Conservation (phyloP, 2,888 invertebrate species). For the Galeopsomyia nigrocyanea region DNA sequence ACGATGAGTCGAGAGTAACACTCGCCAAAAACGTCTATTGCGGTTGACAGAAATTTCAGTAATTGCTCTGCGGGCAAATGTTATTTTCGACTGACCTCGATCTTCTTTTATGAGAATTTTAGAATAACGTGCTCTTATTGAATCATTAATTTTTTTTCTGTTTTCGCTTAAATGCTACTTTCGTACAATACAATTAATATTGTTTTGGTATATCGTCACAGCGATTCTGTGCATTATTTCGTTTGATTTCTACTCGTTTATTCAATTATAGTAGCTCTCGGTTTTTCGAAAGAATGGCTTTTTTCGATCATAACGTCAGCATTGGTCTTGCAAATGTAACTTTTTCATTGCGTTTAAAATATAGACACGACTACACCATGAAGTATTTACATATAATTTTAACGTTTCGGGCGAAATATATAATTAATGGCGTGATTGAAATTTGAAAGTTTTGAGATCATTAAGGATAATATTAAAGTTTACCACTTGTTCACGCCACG, state of each 20-base stretch:
- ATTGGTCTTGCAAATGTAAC: conserved; percentile 30
- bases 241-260: conserved; percentile 61
- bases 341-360: conserved; percentile 36
- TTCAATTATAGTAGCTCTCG: conserved; percentile 41
- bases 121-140: conserved; percentile 45
- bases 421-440: conserved; percentile 18
- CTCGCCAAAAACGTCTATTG: neutral
- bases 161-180: conserved; percentile 52
- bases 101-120: conserved; percentile 38
- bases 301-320: conserved; percentile 20
- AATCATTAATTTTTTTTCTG: conserved; percentile 47
- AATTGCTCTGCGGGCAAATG: conserved; percentile 12
- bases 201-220: conserved; percentile 69
- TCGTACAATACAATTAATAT: conserved; percentile 57
- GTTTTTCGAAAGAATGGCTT: conserved; percentile 10
- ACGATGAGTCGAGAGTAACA: conserved; percentile 11
- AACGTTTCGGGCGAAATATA: conserved; percentile 21
- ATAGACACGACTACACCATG: conserved; percentile 37
- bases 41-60: conserved; percentile 3
- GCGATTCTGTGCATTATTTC: conserved; percentile 64
- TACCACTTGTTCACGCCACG: too few relatives aligned
- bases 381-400: conserved; percentile 41
- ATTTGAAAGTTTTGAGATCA: conserved; percentile 37
- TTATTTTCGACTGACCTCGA: conserved; percentile 34
- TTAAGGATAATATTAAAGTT: neutral